These are phyloP conservation scores for Atrichornis clamosus DNA, from an alignment of 2,113 vertebrate genomes.

Conservation along the genomic window DNA sequence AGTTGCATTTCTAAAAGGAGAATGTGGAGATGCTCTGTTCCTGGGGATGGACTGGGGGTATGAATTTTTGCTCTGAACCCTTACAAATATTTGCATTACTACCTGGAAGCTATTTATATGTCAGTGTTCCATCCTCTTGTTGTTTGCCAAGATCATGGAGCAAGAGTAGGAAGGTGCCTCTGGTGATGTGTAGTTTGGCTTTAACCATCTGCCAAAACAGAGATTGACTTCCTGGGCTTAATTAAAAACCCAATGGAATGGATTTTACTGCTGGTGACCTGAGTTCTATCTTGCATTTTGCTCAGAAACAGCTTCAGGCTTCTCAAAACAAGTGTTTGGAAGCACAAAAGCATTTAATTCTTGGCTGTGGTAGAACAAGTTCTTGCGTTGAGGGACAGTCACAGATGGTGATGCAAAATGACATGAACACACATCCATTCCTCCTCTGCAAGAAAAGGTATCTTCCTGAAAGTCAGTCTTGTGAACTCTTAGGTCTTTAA, in stretches of 20 bases:
- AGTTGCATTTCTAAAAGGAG: neutral
- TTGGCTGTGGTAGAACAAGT: neutral
- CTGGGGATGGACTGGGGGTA: neutral
- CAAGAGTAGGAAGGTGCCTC: neutral
- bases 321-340: neutral
- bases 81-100: neutral
- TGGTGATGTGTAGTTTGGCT: neutral
- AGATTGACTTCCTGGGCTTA: neutral
- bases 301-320: neutral
- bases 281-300: neutral
- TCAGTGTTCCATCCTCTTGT: neutral
- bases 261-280: neutral
- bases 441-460: neutral
- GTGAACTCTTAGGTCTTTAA: neutral
- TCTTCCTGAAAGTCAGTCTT: neutral
- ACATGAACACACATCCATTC: rapidly evolving
- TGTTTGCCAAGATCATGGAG: neutral
- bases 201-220: neutral
- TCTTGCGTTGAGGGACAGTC: neutral
- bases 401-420: neutral
- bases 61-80: neutral
- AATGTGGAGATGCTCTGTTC: neutral
- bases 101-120: neutral
- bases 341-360: neutral
- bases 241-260: neutral